phyloP scores from a whole-genome alignment of 2,797 vertebrate genomes.

The Delichon dasypus region DNA sequence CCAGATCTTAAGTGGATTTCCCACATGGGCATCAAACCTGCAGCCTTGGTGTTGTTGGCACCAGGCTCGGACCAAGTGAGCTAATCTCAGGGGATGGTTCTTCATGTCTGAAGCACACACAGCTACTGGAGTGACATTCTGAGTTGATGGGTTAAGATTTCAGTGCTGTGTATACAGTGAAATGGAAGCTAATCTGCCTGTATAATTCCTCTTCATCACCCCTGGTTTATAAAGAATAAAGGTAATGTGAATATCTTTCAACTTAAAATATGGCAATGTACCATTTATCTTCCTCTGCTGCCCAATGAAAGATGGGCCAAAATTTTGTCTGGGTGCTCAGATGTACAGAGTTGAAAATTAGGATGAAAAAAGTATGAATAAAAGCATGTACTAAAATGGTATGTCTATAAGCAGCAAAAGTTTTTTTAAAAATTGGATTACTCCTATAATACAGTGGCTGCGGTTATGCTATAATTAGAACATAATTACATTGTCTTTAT shows the following conservation, averaged over 20 bases:
- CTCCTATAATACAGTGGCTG: slow-evolving; percentile 13
- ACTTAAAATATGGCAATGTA: not conserved
- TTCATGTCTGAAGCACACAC: not conserved
- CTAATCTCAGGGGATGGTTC: not conserved
- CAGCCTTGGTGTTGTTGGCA: not conserved
- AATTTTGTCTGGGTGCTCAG: not conserved
- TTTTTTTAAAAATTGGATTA: not conserved
- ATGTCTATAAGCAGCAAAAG: not conserved
- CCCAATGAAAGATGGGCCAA: not conserved
- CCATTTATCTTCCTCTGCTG: not conserved
- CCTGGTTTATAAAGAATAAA: not conserved
- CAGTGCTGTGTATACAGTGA: not conserved
- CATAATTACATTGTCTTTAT: slow-evolving; percentile 56
- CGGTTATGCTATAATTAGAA: slow-evolving; percentile 52
- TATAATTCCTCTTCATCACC: not conserved
- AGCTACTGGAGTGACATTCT: not conserved
- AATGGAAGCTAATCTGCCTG: not conserved
- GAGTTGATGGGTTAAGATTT: not conserved
- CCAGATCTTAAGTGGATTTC: not conserved
- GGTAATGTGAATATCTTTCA: not conserved
- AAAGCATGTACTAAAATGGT: not conserved
- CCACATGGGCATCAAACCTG: not conserved
- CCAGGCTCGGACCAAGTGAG: not conserved
- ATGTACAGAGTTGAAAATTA: not conserved
- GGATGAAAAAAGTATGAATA: not conserved